These are phyloP conservation scores for Calypte anna DNA, from an alignment of 2,113 vertebrate species.

Conservation along the genomic window DNA sequence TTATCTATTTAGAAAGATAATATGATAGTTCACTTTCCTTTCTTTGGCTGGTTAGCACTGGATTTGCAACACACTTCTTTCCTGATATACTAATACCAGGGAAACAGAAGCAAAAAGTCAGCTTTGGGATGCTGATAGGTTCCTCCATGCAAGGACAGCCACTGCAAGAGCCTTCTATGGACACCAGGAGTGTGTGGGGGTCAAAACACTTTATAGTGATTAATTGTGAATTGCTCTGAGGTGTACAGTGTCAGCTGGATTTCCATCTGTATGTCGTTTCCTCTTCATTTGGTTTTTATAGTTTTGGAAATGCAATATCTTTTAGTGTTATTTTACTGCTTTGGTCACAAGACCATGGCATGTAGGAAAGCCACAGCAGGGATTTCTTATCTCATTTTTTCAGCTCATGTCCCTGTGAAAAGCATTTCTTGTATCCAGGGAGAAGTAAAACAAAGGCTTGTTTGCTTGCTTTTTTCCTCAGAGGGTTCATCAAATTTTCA, in stretches of 20 bases:
- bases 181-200: fast-evolving
- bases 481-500: neutral
- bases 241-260: neutral
- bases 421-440: neutral
- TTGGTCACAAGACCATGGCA: constrained; percentile 25
- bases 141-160: neutral
- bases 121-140: neutral
- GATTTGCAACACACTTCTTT: neutral
- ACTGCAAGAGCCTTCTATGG: neutral
- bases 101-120: neutral
- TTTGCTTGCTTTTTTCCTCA: neutral
- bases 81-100: neutral
- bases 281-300: neutral
- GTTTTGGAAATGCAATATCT: neutral
- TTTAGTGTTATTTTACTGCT: neutral
- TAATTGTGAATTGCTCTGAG: neutral
- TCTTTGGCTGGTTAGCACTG: neutral
- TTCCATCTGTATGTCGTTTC: neutral
- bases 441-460: neutral
- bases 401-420: neutral
- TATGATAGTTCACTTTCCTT: neutral
- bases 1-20: neutral
- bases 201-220: neutral
- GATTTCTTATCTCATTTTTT: neutral
- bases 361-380: neutral